Evolutionary conservation across 2,113 vertebrate species (phyloP), one percentile per base, ranked within the genome.

Genomic region (Sigmodon hispidus): DNA sequence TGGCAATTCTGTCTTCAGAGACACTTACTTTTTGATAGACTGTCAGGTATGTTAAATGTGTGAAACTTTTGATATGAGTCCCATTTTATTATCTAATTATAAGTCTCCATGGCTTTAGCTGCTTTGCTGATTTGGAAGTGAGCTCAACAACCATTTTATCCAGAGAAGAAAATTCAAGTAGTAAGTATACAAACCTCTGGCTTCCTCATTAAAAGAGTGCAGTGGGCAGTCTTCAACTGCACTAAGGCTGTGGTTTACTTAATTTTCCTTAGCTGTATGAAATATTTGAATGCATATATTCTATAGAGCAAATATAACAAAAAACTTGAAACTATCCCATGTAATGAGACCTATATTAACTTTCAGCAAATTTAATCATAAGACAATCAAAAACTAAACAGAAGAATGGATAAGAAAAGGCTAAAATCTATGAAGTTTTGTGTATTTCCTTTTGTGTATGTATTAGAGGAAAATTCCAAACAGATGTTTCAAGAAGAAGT

Each of bases 51-150:
- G 59, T 21, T 89, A 76, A 79, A 92, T 83, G n/a, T 93, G 40
- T 73, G 57, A 94, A 92, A 93, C 89, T 81, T 26, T 75, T 91
- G 69, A 94, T 79, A 57, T 3, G 70, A 8, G 24, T 40, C 5
- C 89, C 36, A 75, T 94, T 87, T 93, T 80, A 89, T 90, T 70
- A 67, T 63, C 76, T 95, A 91, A 93, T 96, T 91, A 96, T 77
- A 95, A 94, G 15, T 80, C 61, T 22, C 21, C 36, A 1, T 73
- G 19, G n/a, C 26, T 55, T 91, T 90, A 19, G 63, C 57, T 81
- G 2, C 6, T 63, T n/a, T 73, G 57, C 36, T 92, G 16, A 95
- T 55, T 90, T 6, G 12, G 59, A 92, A 80, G 29, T 61, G 6
- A 24, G 45, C 1, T 31, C 36, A 91, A 22, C 13, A 79, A 45